A percentile compares a stretch with the other conserved stretches of the same genome.
Evolutionary conservation across 2,888 invertebrate species (phyloP).

Genomic region (Gastracanthus pulcherrimus): DNA sequence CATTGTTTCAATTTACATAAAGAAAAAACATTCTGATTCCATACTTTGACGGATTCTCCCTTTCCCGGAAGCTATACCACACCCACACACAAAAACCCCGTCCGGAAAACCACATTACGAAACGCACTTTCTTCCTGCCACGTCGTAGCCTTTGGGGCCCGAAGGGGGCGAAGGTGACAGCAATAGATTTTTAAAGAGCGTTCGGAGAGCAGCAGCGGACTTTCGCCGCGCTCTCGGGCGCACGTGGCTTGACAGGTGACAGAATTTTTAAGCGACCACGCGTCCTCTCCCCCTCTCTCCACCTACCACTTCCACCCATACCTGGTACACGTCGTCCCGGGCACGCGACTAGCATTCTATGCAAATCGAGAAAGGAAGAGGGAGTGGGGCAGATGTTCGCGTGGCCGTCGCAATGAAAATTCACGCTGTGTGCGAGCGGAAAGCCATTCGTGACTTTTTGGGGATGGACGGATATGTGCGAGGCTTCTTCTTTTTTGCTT

Average conservation of each 20-base stretch:
- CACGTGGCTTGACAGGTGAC: constrained; percentile 69
- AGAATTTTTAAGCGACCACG: constrained; percentile 62
- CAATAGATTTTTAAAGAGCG: constrained; percentile 41
- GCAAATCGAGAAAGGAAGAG: constrained; percentile 68
- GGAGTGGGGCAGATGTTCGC: constrained; percentile 68
- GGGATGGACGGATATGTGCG: not conserved
- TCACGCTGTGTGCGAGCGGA: constrained; percentile 41
- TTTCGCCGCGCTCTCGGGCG: not conserved
- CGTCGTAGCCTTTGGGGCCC: not conserved
- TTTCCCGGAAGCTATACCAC: not conserved
- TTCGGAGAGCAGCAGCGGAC: no score
- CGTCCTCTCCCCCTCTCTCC: constrained; percentile 60
- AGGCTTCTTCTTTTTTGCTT: not conserved
- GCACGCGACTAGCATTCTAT: constrained; percentile 75
- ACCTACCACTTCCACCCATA: no score
- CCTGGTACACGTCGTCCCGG: constrained; percentile 62
- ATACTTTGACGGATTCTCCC: no score
- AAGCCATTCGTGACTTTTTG: constrained; percentile 46
- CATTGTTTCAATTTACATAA: no score
- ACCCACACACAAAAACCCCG: no score
- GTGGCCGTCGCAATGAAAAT: constrained; percentile 41
- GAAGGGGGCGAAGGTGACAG: not conserved
- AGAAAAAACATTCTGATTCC: not conserved
- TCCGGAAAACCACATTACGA: not conserved
- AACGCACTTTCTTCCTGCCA: not conserved